Percentiles rank a stretch among this genome's conserved stretches.
Evolutionary conservation across 2,113 vertebrate species (phyloP).

Genomic region (Xiphophorus maculatus): DNA sequence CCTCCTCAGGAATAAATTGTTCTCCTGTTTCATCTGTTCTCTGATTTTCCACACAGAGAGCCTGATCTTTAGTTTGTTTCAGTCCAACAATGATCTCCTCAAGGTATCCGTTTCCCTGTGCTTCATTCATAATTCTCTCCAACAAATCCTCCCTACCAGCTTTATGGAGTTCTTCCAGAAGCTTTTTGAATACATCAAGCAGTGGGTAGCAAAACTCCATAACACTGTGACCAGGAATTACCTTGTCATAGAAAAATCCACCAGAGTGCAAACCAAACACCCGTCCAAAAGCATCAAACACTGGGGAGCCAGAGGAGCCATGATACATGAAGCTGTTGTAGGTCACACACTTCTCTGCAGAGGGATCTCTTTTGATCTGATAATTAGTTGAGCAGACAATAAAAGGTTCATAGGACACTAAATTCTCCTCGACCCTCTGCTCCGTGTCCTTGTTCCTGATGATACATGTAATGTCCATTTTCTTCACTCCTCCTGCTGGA

Average conservation of each 20-base stretch:
- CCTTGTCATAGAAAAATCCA: background rate
- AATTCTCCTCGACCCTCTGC: fast-evolving
- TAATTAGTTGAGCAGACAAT: fast-evolving
- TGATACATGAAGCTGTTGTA: conserved; percentile 31
- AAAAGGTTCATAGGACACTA: fast-evolving
- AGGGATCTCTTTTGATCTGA: fast-evolving
- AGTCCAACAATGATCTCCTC: background rate
- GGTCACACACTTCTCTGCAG: fast-evolving
- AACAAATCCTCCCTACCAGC: background rate
- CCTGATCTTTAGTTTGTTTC: background rate
- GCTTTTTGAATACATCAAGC: background rate
- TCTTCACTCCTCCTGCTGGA: background rate
- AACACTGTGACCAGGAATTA: background rate
- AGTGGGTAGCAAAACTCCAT: conserved; percentile 4
- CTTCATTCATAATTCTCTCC: background rate
- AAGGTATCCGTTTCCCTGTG: background rate
- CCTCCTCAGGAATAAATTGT: background rate
- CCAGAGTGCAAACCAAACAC: conserved; percentile 28
- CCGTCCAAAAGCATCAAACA: conserved; percentile 3
- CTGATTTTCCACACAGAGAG: too few species aligned
- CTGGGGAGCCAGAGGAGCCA: conserved; percentile 38
- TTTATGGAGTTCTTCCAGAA: background rate
- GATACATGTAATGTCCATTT: conserved; percentile 32
- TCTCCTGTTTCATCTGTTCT: background rate
- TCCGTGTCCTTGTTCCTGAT: conserved; percentile 8